phyloP scores from a whole-genome alignment of 1,140 invertebrate genomes.

The Nebria ingens region DNA sequence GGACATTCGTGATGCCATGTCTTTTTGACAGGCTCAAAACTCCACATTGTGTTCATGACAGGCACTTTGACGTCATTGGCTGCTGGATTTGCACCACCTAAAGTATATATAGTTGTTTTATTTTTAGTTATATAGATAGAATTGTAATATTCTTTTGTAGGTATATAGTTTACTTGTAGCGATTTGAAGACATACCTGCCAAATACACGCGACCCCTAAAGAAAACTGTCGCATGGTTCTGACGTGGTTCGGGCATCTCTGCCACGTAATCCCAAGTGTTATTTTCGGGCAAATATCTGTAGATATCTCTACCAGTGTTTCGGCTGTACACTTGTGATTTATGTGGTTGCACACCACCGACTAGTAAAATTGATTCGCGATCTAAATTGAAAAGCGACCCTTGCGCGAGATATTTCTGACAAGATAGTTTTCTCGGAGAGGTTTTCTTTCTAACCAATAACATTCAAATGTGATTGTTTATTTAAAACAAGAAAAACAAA shows the following conservation, averaged over 20 bases:
- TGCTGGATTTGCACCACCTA: slow-evolving; percentile 49
- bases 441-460: no score
- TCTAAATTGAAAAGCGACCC: slow-evolving; percentile 42
- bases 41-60: slow-evolving; percentile 48
- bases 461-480: no score
- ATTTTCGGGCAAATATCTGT: slow-evolving; percentile 40
- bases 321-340: slow-evolving; percentile 35
- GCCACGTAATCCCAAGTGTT: slow-evolving; percentile 48
- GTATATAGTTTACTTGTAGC: no score
- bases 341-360: slow-evolving; percentile 50
- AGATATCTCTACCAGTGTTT: slow-evolving; percentile 46
- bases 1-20: slow-evolving; percentile 46
- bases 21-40: slow-evolving; percentile 44
- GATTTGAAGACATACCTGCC: slow-evolving; percentile 44
- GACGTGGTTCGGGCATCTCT: slow-evolving; percentile 46
- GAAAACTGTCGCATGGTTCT: slow-evolving; percentile 46
- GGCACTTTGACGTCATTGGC: slow-evolving; percentile 41
- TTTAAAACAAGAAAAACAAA: no score
- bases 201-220: slow-evolving; percentile 45
- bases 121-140: slow-evolving; percentile 9
- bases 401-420: slow-evolving; percentile 35
- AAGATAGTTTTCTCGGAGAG: no score
- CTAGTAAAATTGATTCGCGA: slow-evolving; percentile 43
- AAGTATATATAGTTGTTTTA: not conserved
- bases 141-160: not conserved